phyloP scores from a whole-genome alignment of 2,797 vertebrate species.

The Mormyrus proboscirostris region DNA sequence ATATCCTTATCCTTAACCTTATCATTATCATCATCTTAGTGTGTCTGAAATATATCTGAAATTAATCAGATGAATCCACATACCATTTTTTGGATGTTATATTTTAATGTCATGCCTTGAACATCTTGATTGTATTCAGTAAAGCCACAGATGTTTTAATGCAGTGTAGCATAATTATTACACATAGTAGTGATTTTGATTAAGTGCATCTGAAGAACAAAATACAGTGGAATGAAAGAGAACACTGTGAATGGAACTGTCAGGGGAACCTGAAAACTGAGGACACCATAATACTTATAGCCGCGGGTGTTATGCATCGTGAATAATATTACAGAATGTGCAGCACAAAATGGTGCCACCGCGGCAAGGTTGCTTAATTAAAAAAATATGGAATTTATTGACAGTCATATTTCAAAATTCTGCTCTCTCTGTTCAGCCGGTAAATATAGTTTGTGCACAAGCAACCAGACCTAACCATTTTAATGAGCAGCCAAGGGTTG shows the following conservation, averaged over 20 bases:
- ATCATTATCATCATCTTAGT: not conserved
- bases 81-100: not conserved
- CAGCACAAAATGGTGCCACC: not conserved
- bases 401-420: conserved; percentile 11
- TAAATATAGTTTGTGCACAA: not conserved
- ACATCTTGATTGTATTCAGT: not conserved
- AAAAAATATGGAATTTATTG: not conserved
- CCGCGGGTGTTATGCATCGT: not conserved
- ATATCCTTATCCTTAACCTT: not conserved
- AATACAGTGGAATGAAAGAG: not conserved
- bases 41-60: not conserved
- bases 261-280: not conserved
- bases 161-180: not conserved
- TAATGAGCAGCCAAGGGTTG: conserved; percentile 4
- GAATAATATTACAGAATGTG: not conserved
- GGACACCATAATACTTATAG: not conserved
- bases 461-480: not conserved
- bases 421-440: not conserved
- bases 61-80: not conserved
- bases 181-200: not conserved
- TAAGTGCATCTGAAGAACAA: not conserved
- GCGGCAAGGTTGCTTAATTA: not conserved
- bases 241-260: not conserved
- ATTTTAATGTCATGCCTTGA: not conserved
- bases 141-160: not conserved